These are phyloP conservation scores for Panagrolaimus sp. DNA, from an alignment of 1,140 invertebrate genomes.

Conservation along the genomic window DNA sequence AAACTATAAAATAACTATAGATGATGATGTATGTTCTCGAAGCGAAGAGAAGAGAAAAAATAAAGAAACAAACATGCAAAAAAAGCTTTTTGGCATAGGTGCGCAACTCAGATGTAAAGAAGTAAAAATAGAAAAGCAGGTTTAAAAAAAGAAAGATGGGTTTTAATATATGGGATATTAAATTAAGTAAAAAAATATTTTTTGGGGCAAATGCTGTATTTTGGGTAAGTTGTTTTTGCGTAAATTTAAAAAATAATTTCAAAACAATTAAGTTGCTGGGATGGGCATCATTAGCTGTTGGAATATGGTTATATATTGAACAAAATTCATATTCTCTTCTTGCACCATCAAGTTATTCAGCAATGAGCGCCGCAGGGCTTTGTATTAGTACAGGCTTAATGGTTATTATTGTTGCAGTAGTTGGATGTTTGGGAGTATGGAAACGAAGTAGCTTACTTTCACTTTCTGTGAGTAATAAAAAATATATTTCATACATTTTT, in stretches of 20 bases:
- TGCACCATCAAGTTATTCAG: constrained; percentile 10
- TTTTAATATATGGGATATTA: too few relatives aligned
- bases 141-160: too few relatives aligned
- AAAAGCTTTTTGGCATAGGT: too few relatives aligned
- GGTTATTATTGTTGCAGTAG: background rate
- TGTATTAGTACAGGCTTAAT: background rate
- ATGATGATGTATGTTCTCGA: too few relatives aligned
- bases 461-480: constrained; percentile 25
- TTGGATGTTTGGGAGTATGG: background rate
- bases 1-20: too few relatives aligned
- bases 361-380: background rate
- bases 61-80: too few relatives aligned
- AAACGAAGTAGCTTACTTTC: constrained; percentile 17
- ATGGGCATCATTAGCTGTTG: background rate
- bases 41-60: too few relatives aligned
- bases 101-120: too few relatives aligned
- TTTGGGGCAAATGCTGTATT: background rate
- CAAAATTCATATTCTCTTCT: background rate
- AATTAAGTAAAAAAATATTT: background rate
- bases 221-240: background rate
- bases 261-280: constrained; percentile 9
- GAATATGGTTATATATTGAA: background rate
- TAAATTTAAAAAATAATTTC: background rate
- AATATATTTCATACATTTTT: constrained; percentile 1
- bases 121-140: too few relatives aligned